Conservation (phyloP, 1,140 invertebrate genomes). For the Pristionchus pacificus region DNA sequence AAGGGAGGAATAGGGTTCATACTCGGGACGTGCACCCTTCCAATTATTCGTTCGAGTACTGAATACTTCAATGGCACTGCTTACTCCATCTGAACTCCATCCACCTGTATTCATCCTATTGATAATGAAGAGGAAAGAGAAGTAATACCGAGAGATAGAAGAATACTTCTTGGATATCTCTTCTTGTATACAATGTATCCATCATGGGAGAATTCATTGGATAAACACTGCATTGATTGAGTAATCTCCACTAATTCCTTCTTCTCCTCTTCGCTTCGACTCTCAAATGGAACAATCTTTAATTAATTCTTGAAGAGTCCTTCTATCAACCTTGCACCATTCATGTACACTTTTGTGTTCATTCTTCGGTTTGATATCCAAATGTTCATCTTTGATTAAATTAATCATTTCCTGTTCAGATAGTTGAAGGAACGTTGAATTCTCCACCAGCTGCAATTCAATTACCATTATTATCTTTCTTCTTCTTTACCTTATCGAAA, state of each 20-base stretch:
- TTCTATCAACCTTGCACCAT: background rate
- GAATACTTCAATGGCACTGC: background rate
- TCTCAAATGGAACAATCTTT: background rate
- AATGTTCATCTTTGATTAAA: background rate
- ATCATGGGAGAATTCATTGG: background rate
- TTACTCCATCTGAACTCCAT: background rate
- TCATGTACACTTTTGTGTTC: background rate
- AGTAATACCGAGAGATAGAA: background rate
- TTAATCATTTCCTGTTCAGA: background rate
- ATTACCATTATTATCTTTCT: background rate
- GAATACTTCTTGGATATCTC: background rate
- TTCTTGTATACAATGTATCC: background rate
- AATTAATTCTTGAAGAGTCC: too few relatives aligned
- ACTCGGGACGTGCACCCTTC: background rate
- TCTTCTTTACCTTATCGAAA: background rate
- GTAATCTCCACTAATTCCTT: background rate
- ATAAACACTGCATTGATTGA: background rate
- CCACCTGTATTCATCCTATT: background rate
- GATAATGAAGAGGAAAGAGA: too few relatives aligned
- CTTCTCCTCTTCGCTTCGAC: background rate
- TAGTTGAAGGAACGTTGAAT: background rate
- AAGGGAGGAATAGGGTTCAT: background rate
- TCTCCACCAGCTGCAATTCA: background rate
- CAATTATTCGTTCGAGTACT: background rate
- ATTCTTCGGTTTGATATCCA: background rate